A percentile compares a stretch with the other conserved stretches of the same genome.
These are phyloP conservation scores for Drosophila virilis DNA, from an alignment of 1,140 invertebrate species.

Conservation along the genomic window DNA sequence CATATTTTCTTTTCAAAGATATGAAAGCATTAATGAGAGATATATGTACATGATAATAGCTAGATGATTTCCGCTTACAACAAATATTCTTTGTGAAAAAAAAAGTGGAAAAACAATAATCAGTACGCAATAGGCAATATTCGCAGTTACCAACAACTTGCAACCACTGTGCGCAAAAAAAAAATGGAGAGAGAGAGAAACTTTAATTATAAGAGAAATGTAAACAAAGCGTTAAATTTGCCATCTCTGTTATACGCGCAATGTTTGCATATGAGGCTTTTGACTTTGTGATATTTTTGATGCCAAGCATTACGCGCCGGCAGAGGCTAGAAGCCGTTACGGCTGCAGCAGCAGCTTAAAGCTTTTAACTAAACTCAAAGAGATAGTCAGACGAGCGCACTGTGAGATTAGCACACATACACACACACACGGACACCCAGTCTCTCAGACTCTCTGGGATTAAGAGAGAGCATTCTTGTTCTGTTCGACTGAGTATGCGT, in stretches of 20 bases:
- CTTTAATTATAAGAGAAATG: conserved; percentile 16
- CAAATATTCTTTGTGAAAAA: neutral
- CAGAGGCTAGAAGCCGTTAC: conserved; percentile 12
- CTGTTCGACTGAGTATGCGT: neutral
- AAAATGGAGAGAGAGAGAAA: neutral
- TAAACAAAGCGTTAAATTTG: conserved; percentile 14
- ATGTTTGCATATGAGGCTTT: conserved; percentile 5
- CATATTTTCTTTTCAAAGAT: too few relatives aligned
- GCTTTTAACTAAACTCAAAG: conserved; percentile 19
- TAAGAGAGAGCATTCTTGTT: neutral
- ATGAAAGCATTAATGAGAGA: too few relatives aligned
- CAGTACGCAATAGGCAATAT: too few relatives aligned
- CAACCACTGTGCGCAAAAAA: conserved; percentile 3
- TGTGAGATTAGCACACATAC: conserved; percentile 7
- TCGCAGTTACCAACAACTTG: neutral
- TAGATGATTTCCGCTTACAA: too few relatives aligned
- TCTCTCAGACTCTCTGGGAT: neutral
- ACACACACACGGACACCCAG: neutral
- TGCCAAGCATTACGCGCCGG: conserved; percentile 9
- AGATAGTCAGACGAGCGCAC: conserved; percentile 2
- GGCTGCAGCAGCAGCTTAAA: conserved; percentile 9
- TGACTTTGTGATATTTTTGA: conserved; percentile 17
- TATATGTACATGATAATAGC: too few relatives aligned
- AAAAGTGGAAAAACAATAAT: neutral
- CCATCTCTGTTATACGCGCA: neutral